Conservation (phyloP, 2,797 vertebrate species). For the Antennarius maculatus region DNA sequence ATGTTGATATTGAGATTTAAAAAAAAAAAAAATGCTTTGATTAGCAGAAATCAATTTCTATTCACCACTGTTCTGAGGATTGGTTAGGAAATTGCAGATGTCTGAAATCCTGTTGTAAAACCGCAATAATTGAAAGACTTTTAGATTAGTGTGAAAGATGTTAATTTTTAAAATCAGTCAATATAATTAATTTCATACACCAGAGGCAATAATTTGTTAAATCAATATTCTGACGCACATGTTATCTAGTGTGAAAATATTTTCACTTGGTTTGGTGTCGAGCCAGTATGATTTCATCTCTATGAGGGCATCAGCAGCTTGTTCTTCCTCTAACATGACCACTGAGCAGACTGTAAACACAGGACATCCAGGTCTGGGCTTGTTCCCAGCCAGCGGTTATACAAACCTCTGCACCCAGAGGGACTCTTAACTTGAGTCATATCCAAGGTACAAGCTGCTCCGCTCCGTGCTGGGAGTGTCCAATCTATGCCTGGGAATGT, state of each 20-base stretch:
- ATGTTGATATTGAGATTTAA: background rate
- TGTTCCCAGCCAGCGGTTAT: conserved; percentile 51
- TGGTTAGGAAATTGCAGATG: background rate
- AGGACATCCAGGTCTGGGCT: conserved; percentile 71
- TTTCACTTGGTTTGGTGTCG: conserved; percentile 69
- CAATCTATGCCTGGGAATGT: conserved; percentile 21
- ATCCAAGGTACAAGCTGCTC: conserved; percentile 62
- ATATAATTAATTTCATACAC: background rate
- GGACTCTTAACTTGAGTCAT: conserved; percentile 43
- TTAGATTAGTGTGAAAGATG: background rate
- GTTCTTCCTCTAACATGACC: conserved; percentile 54
- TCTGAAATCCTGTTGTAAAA: background rate
- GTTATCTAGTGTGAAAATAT: background rate
- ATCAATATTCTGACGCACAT: conserved; percentile 2
- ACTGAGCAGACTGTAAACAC: conserved; percentile 67
- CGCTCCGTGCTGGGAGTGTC: conserved; percentile 44
- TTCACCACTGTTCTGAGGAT: background rate
- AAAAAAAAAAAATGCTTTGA: background rate
- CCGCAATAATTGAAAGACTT: background rate
- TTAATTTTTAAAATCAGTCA: too few relatives aligned
- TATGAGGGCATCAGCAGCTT: conserved; percentile 28
- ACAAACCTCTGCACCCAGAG: conserved; percentile 48
- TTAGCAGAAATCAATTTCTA: background rate
- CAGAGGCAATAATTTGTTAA: background rate
- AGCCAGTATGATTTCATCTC: conserved; percentile 36